Base-by-base conservation (phyloP, 2,113 vertebrate species). In the Dicaeum eximium region DNA sequence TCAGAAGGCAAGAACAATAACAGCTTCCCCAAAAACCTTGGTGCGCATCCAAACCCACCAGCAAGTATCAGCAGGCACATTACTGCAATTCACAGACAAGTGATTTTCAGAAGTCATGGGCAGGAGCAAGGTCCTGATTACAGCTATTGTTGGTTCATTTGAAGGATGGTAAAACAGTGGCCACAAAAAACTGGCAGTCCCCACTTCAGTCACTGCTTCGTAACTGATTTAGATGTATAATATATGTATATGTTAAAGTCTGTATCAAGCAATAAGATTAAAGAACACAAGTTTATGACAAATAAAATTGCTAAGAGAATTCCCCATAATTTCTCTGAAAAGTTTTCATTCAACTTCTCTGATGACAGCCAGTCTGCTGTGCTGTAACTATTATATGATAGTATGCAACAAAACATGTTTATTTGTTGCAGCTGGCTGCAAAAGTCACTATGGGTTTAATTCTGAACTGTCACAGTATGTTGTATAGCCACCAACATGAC, bases 401-500 rank as follows among this genome's bases (percentile, higher is more conserved):
- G 72, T 17, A 91, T 37, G 70, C 42, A 94, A 77, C 95, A 93
- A 93, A 95, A 67, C 44, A 85, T 72, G 79, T 93, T 96, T 90
- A 80, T 93, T 93, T 95, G 83, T 77, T 95, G 67, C 88, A 95
- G 92, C 69, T 90, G 86, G 80, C 61, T 93, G 86, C 61, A 87
- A 65, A 92, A 95, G 82, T 92, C 84, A 94, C 91, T 73, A 25
- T 24, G 65, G 30, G 44, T 71, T 96, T 86, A 86, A 84, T 94
- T 94, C 92, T 86, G 75, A 95, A 77, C 47, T 54, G 10, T 71
- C 88, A 77, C 56, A 83, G 56, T 61, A 80, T 37, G 33, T 60
- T 60, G 71, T 30, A 81, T 2, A 92, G 75, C 74, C 61, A 81
- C 78, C 69, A 95, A 91, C 31, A 81, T 2, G 16, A 90, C 71